Percentiles rank a stretch among this genome's conserved stretches.
These are phyloP conservation scores for Dipodomys ordii DNA, from an alignment of 2,113 vertebrate genomes.

Conservation along the genomic window DNA sequence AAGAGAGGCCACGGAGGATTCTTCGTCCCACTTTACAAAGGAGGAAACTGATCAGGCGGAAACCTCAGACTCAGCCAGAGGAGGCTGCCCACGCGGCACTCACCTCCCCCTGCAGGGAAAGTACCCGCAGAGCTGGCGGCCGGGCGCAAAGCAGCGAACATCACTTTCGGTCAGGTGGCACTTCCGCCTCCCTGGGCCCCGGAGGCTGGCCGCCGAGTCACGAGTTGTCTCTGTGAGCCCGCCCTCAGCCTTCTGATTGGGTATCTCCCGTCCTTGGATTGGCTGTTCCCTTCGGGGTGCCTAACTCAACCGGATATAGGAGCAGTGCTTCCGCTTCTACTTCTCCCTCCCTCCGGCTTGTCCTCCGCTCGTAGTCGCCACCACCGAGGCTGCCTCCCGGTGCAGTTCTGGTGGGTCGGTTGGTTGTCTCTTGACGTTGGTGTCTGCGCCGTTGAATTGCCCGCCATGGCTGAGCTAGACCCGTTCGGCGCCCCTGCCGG, in stretches of 20 bases:
- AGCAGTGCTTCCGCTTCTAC: constrained; percentile 60
- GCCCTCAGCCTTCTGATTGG: constrained; percentile 58
- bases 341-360: neutral
- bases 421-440: neutral
- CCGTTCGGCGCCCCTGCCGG: constrained; percentile 74
- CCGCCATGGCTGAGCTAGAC: constrained; percentile 78
- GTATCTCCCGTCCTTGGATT: constrained; percentile 34
- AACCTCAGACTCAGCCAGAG: no score
- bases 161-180: fast-evolving
- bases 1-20: neutral
- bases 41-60: neutral
- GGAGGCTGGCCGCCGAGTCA: constrained; percentile 40
- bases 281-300: neutral
- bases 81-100: no score
- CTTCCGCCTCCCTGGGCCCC: neutral
- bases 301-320: constrained; percentile 67
- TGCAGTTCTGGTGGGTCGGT: neutral
- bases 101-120: neutral
- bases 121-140: neutral
- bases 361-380: neutral
- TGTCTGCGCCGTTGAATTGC: constrained; percentile 50
- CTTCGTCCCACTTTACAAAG: neutral
- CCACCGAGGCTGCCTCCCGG: constrained; percentile 27
- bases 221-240: constrained; percentile 48
- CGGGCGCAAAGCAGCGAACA: fast-evolving